Evolutionary conservation across 2,888 invertebrate genomes (phyloP).

Genomic region (Hedya salicella): DNA sequence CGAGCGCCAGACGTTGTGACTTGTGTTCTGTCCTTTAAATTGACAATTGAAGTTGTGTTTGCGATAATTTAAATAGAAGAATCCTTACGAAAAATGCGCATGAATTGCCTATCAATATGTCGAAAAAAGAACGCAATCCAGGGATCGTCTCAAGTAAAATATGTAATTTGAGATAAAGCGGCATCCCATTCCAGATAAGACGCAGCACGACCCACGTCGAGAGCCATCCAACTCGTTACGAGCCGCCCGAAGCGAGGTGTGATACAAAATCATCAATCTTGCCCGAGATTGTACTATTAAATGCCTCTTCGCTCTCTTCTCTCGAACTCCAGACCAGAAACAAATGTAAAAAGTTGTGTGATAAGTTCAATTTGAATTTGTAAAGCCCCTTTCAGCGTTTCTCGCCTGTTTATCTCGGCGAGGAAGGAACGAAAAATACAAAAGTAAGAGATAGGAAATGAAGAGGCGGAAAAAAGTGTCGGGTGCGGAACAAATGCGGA

Average conservation of each 20-base stretch:
- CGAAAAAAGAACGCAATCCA: conserved; percentile 70
- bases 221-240: conserved; percentile 82
- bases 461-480: conserved; percentile 85
- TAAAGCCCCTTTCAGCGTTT: conserved; percentile 85
- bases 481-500: conserved; percentile 83
- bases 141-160: conserved; percentile 81
- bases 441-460: conserved; percentile 86
- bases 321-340: conserved; percentile 83
- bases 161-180: conserved; percentile 85
- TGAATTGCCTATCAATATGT: conserved; percentile 40
- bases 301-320: conserved; percentile 84
- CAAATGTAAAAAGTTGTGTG: conserved; percentile 86
- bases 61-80: background rate
- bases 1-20: background rate
- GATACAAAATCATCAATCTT: conserved; percentile 86
- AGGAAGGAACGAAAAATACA: conserved; percentile 83
- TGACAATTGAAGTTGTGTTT: background rate
- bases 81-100: background rate
- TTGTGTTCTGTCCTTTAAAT: background rate
- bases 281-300: conserved; percentile 84
- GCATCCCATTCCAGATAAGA: conserved; percentile 83
- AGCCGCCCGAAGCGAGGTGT: conserved; percentile 84
- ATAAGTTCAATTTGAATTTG: conserved; percentile 86
- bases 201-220: conserved; percentile 81
- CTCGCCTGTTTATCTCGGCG: conserved; percentile 84